Conservation (phyloP, 2,888 invertebrate species). For the Zonitis immaculata region DNA sequence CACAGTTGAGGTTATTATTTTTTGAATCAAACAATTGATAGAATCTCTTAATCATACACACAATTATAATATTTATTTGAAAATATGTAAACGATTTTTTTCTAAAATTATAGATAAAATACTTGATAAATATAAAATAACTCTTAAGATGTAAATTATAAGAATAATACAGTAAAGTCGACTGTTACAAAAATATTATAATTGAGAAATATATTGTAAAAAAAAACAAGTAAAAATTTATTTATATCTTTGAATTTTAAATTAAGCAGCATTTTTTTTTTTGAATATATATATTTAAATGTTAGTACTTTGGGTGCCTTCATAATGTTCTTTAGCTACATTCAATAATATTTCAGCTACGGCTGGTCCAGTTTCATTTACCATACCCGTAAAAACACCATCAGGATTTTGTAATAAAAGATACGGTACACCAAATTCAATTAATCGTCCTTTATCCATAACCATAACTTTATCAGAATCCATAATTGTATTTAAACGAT, state of each 20-base stretch:
- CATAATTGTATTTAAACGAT: too few relatives aligned
- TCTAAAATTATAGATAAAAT: background rate
- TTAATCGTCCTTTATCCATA: slow-evolving; percentile 53
- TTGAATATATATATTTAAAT: too few relatives aligned
- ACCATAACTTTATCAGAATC: slow-evolving; percentile 71
- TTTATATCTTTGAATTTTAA: background rate
- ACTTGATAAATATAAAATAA: background rate
- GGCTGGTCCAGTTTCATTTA: slow-evolving; percentile 42
- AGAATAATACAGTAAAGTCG: background rate
- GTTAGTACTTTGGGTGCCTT: background rate
- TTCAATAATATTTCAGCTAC: slow-evolving; percentile 5
- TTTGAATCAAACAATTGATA: too few relatives aligned
- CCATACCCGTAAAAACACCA: slow-evolving; percentile 43
- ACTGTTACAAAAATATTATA: background rate
- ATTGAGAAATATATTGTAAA: background rate
- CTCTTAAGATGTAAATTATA: background rate
- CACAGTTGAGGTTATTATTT: too few relatives aligned
- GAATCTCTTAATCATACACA: too few relatives aligned
- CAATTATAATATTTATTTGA: too few relatives aligned
- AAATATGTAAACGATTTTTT: too few relatives aligned
- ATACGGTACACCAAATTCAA: slow-evolving; percentile 54
- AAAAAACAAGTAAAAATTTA: background rate
- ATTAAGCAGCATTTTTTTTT: background rate
- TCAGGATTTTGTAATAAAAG: slow-evolving; percentile 39
- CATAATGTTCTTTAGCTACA: background rate